These are phyloP conservation scores for Ormyrus rosae DNA, from an alignment of 2,888 invertebrate species.

Conservation along the genomic window DNA sequence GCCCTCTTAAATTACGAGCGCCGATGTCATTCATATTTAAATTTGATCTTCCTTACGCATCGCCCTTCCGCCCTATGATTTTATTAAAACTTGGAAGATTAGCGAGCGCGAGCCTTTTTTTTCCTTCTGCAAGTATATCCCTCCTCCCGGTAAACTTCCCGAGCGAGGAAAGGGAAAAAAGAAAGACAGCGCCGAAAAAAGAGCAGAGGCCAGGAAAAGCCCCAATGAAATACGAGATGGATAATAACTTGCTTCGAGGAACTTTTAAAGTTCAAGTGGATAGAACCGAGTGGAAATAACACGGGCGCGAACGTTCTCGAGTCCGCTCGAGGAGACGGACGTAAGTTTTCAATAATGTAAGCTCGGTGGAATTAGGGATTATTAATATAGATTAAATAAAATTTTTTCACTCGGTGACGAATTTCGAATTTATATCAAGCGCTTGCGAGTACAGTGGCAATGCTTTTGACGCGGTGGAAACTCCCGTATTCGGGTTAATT, in stretches of 20 bases:
- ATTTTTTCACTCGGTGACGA: no score
- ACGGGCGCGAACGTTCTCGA: no score
- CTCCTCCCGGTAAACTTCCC: not conserved
- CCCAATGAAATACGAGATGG: constrained; percentile 16
- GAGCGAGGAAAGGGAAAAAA: not conserved
- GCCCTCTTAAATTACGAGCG: constrained; percentile 22
- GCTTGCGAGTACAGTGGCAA: no score
- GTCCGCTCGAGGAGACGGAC: no score
- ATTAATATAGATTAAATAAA: no score
- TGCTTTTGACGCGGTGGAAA: no score
- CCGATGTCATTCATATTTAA: constrained; percentile 37
- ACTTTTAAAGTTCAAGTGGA: constrained; percentile 1
- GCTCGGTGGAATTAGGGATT: no score
- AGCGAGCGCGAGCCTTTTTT: not conserved
- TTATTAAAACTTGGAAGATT: constrained; percentile 34
- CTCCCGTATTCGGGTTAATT: no score
- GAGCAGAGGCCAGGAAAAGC: not conserved
- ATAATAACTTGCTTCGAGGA: constrained; percentile 4
- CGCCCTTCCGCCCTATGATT: not conserved
- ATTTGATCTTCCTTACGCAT: constrained; percentile 14
- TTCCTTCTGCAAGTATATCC: not conserved
- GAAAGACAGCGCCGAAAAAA: constrained; percentile 5
- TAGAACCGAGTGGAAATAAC: no score
- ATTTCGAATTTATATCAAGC: no score
- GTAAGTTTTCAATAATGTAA: no score